A percentile compares a stretch with the other conserved stretches of the same genome.
phyloP scores from a whole-genome alignment of 2,113 vertebrate species.

The Gnathonemus echidnorhynchus region DNA sequence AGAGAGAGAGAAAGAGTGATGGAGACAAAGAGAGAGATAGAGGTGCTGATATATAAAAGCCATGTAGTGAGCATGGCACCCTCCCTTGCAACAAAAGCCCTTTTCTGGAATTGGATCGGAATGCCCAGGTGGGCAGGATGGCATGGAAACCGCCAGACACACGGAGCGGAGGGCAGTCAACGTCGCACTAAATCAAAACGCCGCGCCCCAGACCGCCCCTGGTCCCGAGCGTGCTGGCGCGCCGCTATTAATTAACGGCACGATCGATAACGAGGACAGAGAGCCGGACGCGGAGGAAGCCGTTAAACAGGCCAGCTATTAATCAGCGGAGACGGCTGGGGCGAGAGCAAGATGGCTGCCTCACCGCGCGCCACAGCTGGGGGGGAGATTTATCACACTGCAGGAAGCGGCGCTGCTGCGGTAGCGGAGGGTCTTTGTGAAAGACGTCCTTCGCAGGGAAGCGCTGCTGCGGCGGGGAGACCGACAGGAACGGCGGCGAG shows the following conservation, averaged over 20 bases:
- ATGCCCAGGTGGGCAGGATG: neutral
- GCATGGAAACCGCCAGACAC: neutral
- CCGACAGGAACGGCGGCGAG: neutral
- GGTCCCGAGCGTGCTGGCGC: neutral
- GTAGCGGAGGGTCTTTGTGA: constrained; percentile 1
- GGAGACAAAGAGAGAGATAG: neutral
- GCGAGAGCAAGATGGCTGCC: neutral
- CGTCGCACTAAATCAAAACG: neutral
- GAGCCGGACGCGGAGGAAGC: neutral
- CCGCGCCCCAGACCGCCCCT: neutral
- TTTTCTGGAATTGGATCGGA: neutral
- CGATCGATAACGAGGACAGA: constrained; percentile 22
- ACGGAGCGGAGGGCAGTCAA: neutral
- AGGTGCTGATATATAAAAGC: neutral
- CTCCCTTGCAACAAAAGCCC: neutral
- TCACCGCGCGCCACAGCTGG: neutral
- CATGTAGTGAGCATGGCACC: neutral
- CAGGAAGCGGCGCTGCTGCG: constrained; percentile 5
- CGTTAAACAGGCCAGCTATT: constrained; percentile 16
- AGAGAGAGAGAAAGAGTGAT: neutral
- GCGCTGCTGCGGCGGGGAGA: neutral
- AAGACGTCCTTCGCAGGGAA: neutral
- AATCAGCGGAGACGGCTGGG: constrained; percentile 22
- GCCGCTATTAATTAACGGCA: constrained; percentile 3
- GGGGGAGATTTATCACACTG: constrained; percentile 16